Base-by-base conservation (phyloP, 2,113 vertebrate species). In the Dromiciops gliroides region DNA sequence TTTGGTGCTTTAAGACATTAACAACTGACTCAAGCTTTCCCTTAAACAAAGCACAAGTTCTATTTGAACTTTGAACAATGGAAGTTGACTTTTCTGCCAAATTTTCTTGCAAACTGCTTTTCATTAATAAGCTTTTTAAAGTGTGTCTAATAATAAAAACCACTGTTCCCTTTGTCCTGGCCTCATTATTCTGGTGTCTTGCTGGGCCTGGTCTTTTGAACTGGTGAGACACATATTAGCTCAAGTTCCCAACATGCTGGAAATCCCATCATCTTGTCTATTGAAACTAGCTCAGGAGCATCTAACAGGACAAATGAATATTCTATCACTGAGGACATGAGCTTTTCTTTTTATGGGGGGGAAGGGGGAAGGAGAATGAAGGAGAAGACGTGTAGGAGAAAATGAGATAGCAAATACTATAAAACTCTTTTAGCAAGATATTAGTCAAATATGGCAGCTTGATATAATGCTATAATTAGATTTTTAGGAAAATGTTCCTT, bases 121-220 rank as follows among this genome's bases (percentile, higher is more conserved):
- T 96, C 91, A 97, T 95, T 97, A 97, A 97, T 93, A 90, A 94
- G 90, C 96, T 94, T 98, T 96, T 96, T 51, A 95, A 96, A 96
- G 96, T 93, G 95, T 47, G 24, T 93, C 95, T 95, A 96, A 95
- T 28, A 96, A 97, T 94, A 97, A 97, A 97, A 94, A 75, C 94
- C 92, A 94, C 37, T 51, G 89, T 90, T 96, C 60, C 90, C 92
- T 98, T 97, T 96, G 94, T 97, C 96, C 31, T 94, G 83, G 51
- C 37, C 75, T 97, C 97, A 96, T 98, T 98, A 97, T 96, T 94
- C 89, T n/a, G 47, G 75, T 67, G 95, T 95, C 94, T 8, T 75
- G 96, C 91, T 97, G 92, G 96, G 91, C 60, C 95, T 14, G 26
- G 50, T 93, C 52, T 96, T 97, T 97, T 97, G 91, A 98, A 95